Conservation (phyloP, 2,888 invertebrate species). For the Onchidella celtica region DNA sequence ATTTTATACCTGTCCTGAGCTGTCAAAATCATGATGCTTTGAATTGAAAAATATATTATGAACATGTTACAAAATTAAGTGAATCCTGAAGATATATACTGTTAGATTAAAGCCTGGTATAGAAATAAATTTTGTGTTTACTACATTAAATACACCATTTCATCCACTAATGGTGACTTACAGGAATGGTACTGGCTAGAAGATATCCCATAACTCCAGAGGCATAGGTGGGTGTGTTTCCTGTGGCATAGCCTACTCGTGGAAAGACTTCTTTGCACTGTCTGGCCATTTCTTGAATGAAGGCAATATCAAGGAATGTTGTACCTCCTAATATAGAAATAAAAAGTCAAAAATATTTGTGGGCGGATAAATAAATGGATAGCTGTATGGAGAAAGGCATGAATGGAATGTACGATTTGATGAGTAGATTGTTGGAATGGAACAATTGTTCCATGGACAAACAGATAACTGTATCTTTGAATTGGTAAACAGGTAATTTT, state of each 20-base stretch:
- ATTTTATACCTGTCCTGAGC: too few species aligned
- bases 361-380: background rate
- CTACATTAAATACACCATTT: background rate
- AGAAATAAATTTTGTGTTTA: background rate
- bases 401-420: too few species aligned
- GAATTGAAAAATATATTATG: too few species aligned
- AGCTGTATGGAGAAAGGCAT: background rate
- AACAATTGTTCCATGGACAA: too few species aligned
- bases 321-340: slow-evolving; percentile 84
- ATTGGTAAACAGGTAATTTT: too few species aligned
- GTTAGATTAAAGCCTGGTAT: too few species aligned
- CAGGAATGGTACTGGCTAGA: slow-evolving; percentile 89
- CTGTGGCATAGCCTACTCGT: slow-evolving; percentile 88
- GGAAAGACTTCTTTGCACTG: slow-evolving; percentile 90
- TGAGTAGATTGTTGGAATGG: too few species aligned
- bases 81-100: too few species aligned
- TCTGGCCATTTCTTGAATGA: slow-evolving; percentile 87
- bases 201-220: slow-evolving; percentile 98
- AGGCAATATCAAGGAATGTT: slow-evolving; percentile 86
- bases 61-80: too few species aligned
- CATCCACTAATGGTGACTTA: slow-evolving; percentile 75
- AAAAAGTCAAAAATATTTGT: too few species aligned
- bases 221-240: slow-evolving; percentile 96
- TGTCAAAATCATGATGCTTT: too few species aligned
- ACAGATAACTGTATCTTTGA: too few species aligned